Evolutionary conservation across 2,797 vertebrate species (phyloP).

Genomic region (Acanthornis magna): DNA sequence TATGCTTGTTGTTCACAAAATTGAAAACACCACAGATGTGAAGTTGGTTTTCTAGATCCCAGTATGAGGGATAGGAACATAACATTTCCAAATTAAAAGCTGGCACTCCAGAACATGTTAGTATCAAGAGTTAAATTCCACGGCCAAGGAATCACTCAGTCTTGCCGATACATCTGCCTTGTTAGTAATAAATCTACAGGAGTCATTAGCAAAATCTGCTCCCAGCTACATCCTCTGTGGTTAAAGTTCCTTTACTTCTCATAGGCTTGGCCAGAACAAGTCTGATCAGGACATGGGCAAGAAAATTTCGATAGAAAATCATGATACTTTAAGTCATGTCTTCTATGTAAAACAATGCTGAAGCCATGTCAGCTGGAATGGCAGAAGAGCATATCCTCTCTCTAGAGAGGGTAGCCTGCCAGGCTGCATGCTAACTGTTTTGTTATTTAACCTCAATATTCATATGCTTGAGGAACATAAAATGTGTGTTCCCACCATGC

Average conservation of each 20-base stretch:
- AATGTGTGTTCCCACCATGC: background rate
- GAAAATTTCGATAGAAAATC: constrained; percentile 1
- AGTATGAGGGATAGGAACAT: background rate
- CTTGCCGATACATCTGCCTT: background rate
- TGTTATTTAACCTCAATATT: background rate
- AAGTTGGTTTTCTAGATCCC: background rate
- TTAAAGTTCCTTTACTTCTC: constrained; percentile 17
- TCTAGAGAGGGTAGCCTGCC: background rate
- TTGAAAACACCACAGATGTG: background rate
- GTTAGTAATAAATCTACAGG: constrained; percentile 26
- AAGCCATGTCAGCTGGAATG: background rate
- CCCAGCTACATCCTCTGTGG: background rate
- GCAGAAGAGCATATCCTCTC: background rate
- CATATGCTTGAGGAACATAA: background rate
- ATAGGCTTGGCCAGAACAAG: constrained; percentile 1
- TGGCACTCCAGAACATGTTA: background rate
- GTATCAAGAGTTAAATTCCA: constrained; percentile 30
- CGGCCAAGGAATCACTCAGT: background rate
- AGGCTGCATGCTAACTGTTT: background rate
- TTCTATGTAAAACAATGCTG: background rate
- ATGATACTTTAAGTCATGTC: background rate
- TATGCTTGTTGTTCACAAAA: background rate
- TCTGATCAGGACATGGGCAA: background rate
- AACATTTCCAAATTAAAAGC: background rate
- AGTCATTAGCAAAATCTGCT: constrained; percentile 20